Conservation (phyloP, 2,888 invertebrate species). For the Drosophila algonquin region DNA sequence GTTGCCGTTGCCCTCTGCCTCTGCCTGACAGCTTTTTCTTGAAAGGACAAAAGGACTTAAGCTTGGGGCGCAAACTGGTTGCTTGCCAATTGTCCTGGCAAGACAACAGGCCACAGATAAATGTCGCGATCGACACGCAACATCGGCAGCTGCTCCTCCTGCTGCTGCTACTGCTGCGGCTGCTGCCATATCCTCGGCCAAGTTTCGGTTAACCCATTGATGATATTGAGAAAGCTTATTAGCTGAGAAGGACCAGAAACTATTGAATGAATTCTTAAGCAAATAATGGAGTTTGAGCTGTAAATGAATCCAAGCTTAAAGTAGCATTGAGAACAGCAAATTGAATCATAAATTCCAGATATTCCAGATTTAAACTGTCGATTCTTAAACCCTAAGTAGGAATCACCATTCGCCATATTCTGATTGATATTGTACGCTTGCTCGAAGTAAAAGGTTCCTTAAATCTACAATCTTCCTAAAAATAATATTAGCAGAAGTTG, state of each 20-base stretch:
- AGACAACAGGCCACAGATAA: slow-evolving; percentile 51
- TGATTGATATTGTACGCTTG: too few relatives aligned
- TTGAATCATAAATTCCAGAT: too few relatives aligned
- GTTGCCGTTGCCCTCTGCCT: slow-evolving; percentile 8
- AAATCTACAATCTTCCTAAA: too few relatives aligned
- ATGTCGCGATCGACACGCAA: slow-evolving; percentile 53
- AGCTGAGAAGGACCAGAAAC: background rate
- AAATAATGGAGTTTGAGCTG: background rate
- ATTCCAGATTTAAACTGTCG: too few relatives aligned
- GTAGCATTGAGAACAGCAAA: too few relatives aligned
- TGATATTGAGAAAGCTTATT: background rate
- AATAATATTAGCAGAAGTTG: background rate
- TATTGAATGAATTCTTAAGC: background rate
- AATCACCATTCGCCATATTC: too few relatives aligned
- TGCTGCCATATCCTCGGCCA: slow-evolving; percentile 21
- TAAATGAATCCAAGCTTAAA: too few relatives aligned
- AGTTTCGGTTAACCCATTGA: slow-evolving; percentile 38
- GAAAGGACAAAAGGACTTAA: slow-evolving; percentile 60
- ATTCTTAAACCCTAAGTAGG: too few relatives aligned
- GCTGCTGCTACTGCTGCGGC: slow-evolving; percentile 22
- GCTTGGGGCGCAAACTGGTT: slow-evolving; percentile 77
- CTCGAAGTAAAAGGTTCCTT: too few relatives aligned
- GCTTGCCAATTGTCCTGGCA: slow-evolving; percentile 57
- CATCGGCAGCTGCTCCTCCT: slow-evolving; percentile 35
- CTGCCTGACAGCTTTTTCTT: slow-evolving; percentile 62